Evolutionary conservation across 2,113 vertebrate species (phyloP), one percentile per base, ranked within the genome.

Genomic region (human (Homo sapiens)): DNA sequence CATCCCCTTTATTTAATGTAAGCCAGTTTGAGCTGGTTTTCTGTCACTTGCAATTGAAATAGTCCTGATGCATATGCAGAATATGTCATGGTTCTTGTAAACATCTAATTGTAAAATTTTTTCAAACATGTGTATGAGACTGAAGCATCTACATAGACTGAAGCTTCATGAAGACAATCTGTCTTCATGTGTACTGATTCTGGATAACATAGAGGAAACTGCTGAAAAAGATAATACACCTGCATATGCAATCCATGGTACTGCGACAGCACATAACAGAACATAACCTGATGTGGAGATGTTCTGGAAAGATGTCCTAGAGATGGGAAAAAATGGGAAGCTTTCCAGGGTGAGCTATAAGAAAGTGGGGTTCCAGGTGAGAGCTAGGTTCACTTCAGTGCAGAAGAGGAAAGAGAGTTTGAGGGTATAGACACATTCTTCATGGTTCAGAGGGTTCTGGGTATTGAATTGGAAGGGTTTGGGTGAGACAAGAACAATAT

Each of bases 31-130:
- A 96, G 17, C 45, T 68, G 38, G 18, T 48, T 86, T 92, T 75
- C 64, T 89, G 57, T 76, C 82, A 48, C 86, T 96, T 96, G 68
- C 1, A 32, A 45, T 55, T 79, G 55, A 93, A 57, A 70, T 61
- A 45, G 27, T 45, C 61, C 68, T 70, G 85, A 90, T 88, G 50
- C 11, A 38, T 70, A 88, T 88, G 72, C 50, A 35, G 52, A 68
- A 6, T 78, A 23, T 78, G 48, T 89, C 64, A 81, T 48, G 85
- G 68, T 91, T 95, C 64, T 93, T 43, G 17, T 3, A 85, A 76
- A 76, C 32, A 90, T 80, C 40, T 87, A 90, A 76, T 40, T 18
- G 79, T 78, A 73, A 96, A 94, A 85, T 81, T 48, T 91, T 82
- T 45, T 50, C 50, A 93, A 75, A 72, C 25, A 57, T 20, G 18